Percentiles rank a stretch among this genome's conserved stretches.
Conservation (phyloP, 2,797 vertebrate species). For the Acanthis flammea region DNA sequence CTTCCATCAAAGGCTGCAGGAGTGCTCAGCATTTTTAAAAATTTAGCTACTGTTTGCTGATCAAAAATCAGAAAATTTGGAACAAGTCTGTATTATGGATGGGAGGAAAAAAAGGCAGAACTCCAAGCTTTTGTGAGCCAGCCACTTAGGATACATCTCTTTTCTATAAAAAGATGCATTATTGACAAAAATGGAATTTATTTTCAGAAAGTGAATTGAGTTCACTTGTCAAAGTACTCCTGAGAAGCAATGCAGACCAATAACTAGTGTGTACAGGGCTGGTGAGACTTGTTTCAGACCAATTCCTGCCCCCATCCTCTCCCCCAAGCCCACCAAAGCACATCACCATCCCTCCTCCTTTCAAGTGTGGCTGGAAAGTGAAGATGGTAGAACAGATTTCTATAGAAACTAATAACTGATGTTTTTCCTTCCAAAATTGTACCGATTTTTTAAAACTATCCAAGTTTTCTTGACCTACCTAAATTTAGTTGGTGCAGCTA, state of each 20-base stretch:
- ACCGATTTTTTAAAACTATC: background rate
- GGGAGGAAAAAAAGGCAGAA: background rate
- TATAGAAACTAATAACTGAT: background rate
- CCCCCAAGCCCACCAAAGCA: fast-evolving
- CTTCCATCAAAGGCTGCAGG: background rate
- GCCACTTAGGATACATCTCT: background rate
- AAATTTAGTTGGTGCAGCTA: background rate
- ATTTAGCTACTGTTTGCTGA: background rate
- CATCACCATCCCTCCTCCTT: background rate
- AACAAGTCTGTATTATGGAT: background rate
- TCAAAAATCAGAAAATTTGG: background rate
- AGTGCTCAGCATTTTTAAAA: background rate
- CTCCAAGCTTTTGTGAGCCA: background rate
- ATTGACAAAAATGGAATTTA: background rate
- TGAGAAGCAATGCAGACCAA: background rate
- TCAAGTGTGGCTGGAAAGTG: background rate
- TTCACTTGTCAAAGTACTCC: background rate
- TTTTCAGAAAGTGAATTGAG: background rate
- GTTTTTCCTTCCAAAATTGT: background rate
- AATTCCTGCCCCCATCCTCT: background rate
- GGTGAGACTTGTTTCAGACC: background rate
- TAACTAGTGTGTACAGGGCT: background rate
- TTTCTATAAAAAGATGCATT: background rate
- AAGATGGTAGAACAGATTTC: background rate
- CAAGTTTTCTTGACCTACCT: background rate